phyloP scores from a whole-genome alignment of 2,888 invertebrate genomes.

The Frankliniella fusca region DNA sequence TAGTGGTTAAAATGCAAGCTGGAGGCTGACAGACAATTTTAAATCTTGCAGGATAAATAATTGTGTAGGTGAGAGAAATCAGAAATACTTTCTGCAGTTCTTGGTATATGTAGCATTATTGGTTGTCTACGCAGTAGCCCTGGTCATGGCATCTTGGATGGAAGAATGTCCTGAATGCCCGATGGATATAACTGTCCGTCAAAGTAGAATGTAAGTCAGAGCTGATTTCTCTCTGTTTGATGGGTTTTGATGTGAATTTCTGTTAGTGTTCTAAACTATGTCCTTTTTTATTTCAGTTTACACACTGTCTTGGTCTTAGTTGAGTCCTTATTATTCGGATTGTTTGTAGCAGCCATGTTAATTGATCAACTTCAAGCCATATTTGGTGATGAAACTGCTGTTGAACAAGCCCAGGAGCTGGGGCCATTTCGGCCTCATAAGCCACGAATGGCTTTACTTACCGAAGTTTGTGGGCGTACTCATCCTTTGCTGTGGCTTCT shows the following conservation, averaged over 20 bases:
- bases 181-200: slow-evolving; percentile 60
- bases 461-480: slow-evolving; percentile 3
- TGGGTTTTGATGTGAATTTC: neutral
- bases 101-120: slow-evolving; percentile 70
- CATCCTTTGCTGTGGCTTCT: neutral
- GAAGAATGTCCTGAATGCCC: slow-evolving; percentile 64
- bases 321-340: slow-evolving; percentile 78
- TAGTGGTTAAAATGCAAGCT: no score
- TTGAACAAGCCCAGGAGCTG: slow-evolving; percentile 56
- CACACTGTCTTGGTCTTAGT: slow-evolving; percentile 76
- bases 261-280: neutral
- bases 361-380: slow-evolving; percentile 82
- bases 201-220: slow-evolving; percentile 67
- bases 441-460: neutral
- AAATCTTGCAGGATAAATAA: slow-evolving; percentile 69
- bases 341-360: slow-evolving; percentile 82
- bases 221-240: slow-evolving; percentile 21
- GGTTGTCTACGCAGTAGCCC: slow-evolving; percentile 61
- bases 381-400: slow-evolving; percentile 76
- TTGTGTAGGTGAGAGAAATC: slow-evolving; percentile 87
- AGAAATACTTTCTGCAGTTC: slow-evolving; percentile 88
- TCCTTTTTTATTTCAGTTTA: slow-evolving; percentile 56
- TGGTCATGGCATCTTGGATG: slow-evolving; percentile 70
- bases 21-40: neutral
- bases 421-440: neutral